Percentiles rank a stretch among this genome's conserved stretches.
These are phyloP conservation scores for Halocynthia aurantium DNA, from an alignment of 23 tunicate species.

Conservation along the genomic window DNA sequence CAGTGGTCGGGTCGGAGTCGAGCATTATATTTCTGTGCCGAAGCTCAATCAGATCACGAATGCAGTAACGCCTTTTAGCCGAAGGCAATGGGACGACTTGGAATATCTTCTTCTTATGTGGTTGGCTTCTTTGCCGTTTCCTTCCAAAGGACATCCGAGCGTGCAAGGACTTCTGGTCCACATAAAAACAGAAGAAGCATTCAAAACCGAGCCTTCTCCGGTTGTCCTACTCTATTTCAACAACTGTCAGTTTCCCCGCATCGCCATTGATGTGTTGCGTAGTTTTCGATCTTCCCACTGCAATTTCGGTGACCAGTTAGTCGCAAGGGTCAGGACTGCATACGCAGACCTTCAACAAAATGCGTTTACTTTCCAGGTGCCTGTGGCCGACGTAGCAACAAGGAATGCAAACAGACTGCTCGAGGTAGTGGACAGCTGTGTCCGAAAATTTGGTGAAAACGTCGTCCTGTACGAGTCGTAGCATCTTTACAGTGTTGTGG, in stretches of 20 bases:
- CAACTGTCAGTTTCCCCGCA: slow-evolving; percentile 84
- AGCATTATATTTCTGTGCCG: slow-evolving; percentile 80
- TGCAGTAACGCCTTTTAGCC: slow-evolving; percentile 85
- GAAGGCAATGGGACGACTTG: slow-evolving; percentile 77
- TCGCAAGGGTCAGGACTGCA: slow-evolving; percentile 15
- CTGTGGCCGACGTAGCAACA: slow-evolving; percentile 23
- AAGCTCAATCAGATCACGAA: slow-evolving; percentile 55
- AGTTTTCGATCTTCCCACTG: slow-evolving; percentile 42
- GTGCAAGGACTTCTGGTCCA: slow-evolving; percentile 54
- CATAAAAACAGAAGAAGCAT: slow-evolving; percentile 65
- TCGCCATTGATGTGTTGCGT: slow-evolving; percentile 57
- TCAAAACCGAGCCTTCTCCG: slow-evolving; percentile 26
- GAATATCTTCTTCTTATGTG: slow-evolving; percentile 67
- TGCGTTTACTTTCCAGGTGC: slow-evolving; percentile 15
- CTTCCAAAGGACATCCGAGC: slow-evolving; percentile 70
- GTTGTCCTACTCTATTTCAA: slow-evolving; percentile 58
- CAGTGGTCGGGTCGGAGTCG: slow-evolving; percentile 35
- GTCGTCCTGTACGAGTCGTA: slow-evolving; percentile 9
- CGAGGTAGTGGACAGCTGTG: slow-evolving; percentile 58
- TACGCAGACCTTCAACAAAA: slow-evolving; percentile 23
- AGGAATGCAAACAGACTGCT: slow-evolving; percentile 38
- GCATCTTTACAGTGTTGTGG: too few relatives aligned
- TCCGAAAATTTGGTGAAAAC: slow-evolving; percentile 54
- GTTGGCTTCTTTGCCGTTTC: slow-evolving; percentile 68
- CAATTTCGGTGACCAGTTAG: slow-evolving; percentile 45